Evolutionary conservation across 1,140 invertebrate species (phyloP), one percentile per base, ranked within the genome.

Genomic region (Cyphomyrmex costatus): DNA sequence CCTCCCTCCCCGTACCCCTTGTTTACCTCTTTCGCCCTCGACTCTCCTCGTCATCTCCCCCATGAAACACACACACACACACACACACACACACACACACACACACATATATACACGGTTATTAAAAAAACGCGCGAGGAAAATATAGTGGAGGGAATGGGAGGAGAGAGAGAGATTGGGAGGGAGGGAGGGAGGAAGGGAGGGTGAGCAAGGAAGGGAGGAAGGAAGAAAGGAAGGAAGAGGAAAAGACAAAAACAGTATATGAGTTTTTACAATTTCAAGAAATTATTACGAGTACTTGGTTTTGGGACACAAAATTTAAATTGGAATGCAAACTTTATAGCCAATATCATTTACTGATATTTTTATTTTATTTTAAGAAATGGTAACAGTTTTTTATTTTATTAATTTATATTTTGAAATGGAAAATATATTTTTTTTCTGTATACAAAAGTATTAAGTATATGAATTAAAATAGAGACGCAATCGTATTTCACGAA

Each of bases 261-360:
- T 66, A 36, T 2, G n/a, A 56, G 56, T 65, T 84, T 80, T 58
- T 71, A 19, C 65, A 68, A 77, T 83, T 86, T 71, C 87, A 27
- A 51, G 51, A 46, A 42, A 21, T 63, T 42, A 42, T 42, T 65
- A 24, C 49, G 0, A 19, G n/a, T 63, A 65, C 21, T 76, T 86
- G 70, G 71, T 82, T 89, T 86, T 77, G 56, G 84, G 74, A 86
- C 56, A 58, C 51, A 60, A 27, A 60, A 60, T 74, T 83, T 4
- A 19, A 46, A 71, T 46, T 82, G 19, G 46, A 46, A 60, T 12
- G 36, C 51, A 33, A 82, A 70, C 71, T 82, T 51, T 58, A 24
- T 30, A 49, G 21, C 27, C 24, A 42, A 14, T 36, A 51, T 82
- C 12, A 21, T 68, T 10, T 14, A 66, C 51, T 82, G 3, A 42